Percentiles rank a stretch among this genome's conserved stretches.
Evolutionary conservation across 1,140 invertebrate genomes (phyloP).

Genomic region (Acromyrmex heyeri): DNA sequence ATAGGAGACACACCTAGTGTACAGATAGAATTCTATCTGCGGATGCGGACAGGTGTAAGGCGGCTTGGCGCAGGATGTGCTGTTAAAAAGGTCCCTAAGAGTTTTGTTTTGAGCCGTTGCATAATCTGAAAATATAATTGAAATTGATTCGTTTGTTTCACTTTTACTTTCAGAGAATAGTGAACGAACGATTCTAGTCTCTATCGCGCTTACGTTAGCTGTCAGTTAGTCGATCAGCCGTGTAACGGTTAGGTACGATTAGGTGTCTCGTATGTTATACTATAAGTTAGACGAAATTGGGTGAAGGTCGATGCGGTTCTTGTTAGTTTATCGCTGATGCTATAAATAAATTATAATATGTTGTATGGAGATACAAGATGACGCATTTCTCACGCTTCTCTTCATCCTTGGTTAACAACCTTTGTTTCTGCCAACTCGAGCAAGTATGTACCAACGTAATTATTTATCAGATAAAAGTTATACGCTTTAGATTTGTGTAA

Average conservation of each 20-base stretch:
- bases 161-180: background rate
- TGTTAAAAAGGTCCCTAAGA: constrained; percentile 91
- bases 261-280: background rate
- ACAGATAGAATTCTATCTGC: constrained; percentile 94
- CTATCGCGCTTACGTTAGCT: background rate
- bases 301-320: constrained; percentile 60
- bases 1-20: constrained; percentile 89
- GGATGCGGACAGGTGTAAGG: constrained; percentile 93
- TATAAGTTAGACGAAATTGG: constrained; percentile 39
- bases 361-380: background rate
- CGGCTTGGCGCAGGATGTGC: constrained; percentile 92
- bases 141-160: background rate
- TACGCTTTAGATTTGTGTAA: background rate
- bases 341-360: background rate
- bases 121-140: constrained; percentile 72
- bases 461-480: background rate
- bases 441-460: background rate
- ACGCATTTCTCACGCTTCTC: background rate
- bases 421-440: background rate
- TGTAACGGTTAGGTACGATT: constrained; percentile 22
- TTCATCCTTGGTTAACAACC: background rate
- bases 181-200: background rate
- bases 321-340: constrained; percentile 6
- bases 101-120: constrained; percentile 85
- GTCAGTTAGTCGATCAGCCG: background rate